phyloP scores from a whole-genome alignment of 2,113 vertebrate species.

The Forbesichthys papilliferus region DNA sequence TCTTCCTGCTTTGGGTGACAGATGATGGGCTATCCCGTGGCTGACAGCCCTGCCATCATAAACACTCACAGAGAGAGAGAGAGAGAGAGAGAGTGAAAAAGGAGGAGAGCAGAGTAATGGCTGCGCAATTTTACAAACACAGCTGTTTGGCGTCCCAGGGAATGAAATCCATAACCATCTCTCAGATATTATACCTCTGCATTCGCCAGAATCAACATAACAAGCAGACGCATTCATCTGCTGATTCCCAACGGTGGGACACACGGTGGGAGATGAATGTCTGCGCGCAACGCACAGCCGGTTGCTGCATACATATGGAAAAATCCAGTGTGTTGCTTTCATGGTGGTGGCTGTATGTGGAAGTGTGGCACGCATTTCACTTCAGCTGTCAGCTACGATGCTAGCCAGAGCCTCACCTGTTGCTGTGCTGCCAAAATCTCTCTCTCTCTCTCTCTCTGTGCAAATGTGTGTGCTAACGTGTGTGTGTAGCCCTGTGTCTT shows the following conservation, averaged over 20 bases:
- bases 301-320: constrained; percentile 19
- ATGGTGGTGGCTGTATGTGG: constrained; percentile 18
- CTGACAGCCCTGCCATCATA: constrained; percentile 3
- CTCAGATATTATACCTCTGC: constrained; percentile 34
- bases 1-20: constrained; percentile 44
- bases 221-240: constrained; percentile 25
- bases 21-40: constrained; percentile 31
- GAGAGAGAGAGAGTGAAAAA: background rate
- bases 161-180: constrained; percentile 42
- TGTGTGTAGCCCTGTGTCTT: constrained; percentile 3
- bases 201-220: constrained; percentile 35
- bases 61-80: constrained; percentile 18
- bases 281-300: constrained; percentile 30
- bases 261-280: constrained; percentile 14
- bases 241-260: constrained; percentile 11
- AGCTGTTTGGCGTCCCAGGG: constrained; percentile 45
- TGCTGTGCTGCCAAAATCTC: constrained; percentile 47
- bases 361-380: constrained; percentile 4
- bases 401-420: constrained; percentile 60
- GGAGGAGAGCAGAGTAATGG: constrained; percentile 26
- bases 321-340: constrained; percentile 20
- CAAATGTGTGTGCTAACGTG: background rate
- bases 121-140: constrained; percentile 46
- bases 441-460: no score
- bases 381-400: constrained; percentile 26